Base-by-base conservation (phyloP, 2,888 invertebrate species). In the Ephialtes manifestator region DNA sequence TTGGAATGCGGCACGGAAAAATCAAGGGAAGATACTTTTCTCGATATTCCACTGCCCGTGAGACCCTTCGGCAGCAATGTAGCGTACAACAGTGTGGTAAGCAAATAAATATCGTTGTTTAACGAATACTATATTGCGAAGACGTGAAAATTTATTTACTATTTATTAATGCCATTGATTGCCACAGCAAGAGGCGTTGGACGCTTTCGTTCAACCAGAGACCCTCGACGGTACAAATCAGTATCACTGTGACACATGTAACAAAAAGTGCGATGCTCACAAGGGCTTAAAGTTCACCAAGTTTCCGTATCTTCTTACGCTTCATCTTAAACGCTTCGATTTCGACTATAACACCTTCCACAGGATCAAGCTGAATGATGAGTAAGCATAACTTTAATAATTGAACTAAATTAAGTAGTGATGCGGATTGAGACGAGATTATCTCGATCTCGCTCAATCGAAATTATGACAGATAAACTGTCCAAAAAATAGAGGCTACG, bases 301-400 rank as follows among this genome's bases (percentile, higher is more conserved):
- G 87, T 97, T 98, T 93, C 98, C 98, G 0, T 98, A 98, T 93
- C 95, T 98, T 84, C 94, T 98, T 67, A 98, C 98, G 0, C 94
- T 98, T 88, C 98, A 98, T 93, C 95, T 98, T 90, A 98, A 98
- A 93, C 95, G 98, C 84, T 98, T 98, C 93, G 98, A 98, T 94
- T 98, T 98, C 93, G 98, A 98, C 94, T 97, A 97, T 92, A 96
- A 95, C 88, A 97, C 97, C 7, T 96, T 97, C 95, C 97, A 97
- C 92, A 95, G 98, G 87, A 97, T 98, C 87, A 98, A 98, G 94
- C 95, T 98, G 60, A 98, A 98, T 93, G 98, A 98, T 94, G 97
- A 96, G 97, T 97, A 92, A 94, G 95, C 94, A 48, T 48, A 3
- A 48, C 13, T 4, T 48, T 48, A 15, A 7, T 11, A 1, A 15